Conservation (phyloP, 1,140 invertebrate species). For the Kradibia gibbosae region DNA sequence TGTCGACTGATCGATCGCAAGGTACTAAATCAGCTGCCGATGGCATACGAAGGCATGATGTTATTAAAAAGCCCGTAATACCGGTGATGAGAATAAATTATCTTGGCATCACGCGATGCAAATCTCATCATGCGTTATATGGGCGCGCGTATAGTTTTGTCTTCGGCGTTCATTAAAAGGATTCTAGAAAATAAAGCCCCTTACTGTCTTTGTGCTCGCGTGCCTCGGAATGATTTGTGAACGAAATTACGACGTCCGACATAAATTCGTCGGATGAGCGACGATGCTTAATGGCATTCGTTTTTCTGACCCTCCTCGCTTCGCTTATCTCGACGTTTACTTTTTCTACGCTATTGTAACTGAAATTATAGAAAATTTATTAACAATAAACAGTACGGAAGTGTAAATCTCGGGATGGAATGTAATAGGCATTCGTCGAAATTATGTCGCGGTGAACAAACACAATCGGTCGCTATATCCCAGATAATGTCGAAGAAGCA, state of each 20-base stretch:
- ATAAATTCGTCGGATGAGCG: constrained; percentile 3
- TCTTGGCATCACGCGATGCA: not conserved
- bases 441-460: constrained; percentile 1
- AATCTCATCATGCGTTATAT: constrained; percentile 20
- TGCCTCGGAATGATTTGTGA: constrained; percentile 30
- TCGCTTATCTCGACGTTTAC: not conserved
- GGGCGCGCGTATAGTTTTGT: not conserved
- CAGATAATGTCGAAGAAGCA: not conserved
- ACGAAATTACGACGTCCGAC: constrained; percentile 20
- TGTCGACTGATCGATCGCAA: not conserved
- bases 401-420: not conserved
- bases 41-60: not conserved
- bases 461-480: not conserved
- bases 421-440: constrained; percentile 8
- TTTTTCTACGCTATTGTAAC: not conserved
- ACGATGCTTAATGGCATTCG: not conserved
- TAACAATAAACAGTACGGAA: constrained; percentile 14
- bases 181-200: not conserved
- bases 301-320: not conserved
- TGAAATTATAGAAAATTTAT: constrained; percentile 23
- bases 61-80: not conserved
- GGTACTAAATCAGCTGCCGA: not conserved
- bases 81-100: constrained; percentile 10
- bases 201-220: constrained; percentile 6
- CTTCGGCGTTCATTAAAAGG: not conserved